A percentile compares a stretch with the other conserved stretches of the same genome.
These are phyloP conservation scores for Hemibates koningsi DNA, from an alignment of 2,113 vertebrate genomes.

Conservation along the genomic window DNA sequence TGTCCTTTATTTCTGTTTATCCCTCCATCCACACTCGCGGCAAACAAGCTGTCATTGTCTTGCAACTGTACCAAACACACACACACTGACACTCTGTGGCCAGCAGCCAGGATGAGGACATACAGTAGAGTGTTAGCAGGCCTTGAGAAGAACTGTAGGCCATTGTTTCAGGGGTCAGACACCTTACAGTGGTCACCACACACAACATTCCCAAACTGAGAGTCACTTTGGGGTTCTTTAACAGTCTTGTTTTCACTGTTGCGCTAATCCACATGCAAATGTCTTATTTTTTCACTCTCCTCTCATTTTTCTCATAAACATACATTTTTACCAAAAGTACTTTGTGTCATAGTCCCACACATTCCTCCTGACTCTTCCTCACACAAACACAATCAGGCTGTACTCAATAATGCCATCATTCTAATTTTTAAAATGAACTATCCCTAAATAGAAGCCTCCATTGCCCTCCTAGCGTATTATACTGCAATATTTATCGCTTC, in stretches of 20 bases:
- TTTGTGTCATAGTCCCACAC: background rate
- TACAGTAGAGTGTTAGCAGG: slow-evolving; percentile 33
- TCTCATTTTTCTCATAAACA: background rate
- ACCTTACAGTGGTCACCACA: slow-evolving; percentile 15
- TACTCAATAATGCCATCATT: background rate
- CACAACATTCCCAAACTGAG: background rate
- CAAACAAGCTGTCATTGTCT: slow-evolving; percentile 62
- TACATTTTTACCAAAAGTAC: background rate
- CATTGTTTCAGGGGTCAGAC: slow-evolving; percentile 43
- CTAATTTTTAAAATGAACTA: background rate
- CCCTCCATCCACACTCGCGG: slow-evolving; percentile 16
- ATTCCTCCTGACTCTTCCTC: background rate
- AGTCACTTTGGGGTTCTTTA: background rate
- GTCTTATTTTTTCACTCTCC: background rate
- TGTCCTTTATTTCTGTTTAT: slow-evolving; percentile 11
- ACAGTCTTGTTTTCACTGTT: background rate
- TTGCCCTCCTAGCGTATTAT: slow-evolving; percentile 6
- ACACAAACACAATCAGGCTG: background rate
- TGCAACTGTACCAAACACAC: slow-evolving; percentile 8
- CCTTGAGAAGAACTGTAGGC: slow-evolving; percentile 45
- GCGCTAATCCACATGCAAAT: too few species aligned
- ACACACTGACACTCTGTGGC: slow-evolving; percentile 10
- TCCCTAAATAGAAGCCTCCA: slow-evolving; percentile 10
- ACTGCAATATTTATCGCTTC: slow-evolving; percentile 9
- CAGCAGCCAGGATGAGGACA: slow-evolving; percentile 29